Percentiles rank a stretch among this genome's conserved stretches.
Evolutionary conservation across 2,888 invertebrate species (phyloP).

Genomic region (Pogonocherus hispidulus): DNA sequence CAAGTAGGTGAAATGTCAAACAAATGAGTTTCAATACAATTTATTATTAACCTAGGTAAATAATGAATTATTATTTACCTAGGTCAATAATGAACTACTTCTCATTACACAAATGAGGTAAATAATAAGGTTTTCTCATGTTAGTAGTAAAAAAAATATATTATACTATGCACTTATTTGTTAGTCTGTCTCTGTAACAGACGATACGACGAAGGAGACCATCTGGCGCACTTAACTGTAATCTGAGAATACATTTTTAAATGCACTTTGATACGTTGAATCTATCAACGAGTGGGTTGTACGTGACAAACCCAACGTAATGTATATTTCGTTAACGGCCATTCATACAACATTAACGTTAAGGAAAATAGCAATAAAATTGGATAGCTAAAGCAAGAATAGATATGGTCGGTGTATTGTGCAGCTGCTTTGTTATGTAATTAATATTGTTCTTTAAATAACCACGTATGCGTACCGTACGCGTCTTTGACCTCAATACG

Average conservation of each 20-base stretch:
- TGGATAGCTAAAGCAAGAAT: background rate
- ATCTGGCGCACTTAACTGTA: background rate
- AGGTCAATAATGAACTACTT: too few relatives aligned
- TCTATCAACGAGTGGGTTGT: background rate
- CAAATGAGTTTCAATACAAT: too few relatives aligned
- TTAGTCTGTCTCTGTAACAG: background rate
- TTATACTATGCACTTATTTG: too few relatives aligned
- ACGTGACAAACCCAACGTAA: constrained; percentile 16
- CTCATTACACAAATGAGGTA: too few relatives aligned
- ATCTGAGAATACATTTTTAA: constrained; percentile 3
- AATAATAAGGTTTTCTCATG: too few relatives aligned
- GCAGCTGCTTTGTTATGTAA: background rate
- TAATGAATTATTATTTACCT: too few relatives aligned
- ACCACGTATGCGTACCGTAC: background rate
- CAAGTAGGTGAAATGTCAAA: too few relatives aligned
- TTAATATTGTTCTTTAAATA: background rate
- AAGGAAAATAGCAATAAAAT: constrained; percentile 6
- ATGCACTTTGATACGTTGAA: background rate
- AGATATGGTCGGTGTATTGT: background rate
- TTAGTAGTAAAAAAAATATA: too few relatives aligned
- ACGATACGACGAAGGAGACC: background rate
- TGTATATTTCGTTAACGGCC: background rate
- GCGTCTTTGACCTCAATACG: background rate
- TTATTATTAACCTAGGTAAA: too few relatives aligned
- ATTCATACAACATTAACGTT: constrained; percentile 9